Percentiles rank a stretch among this genome's conserved stretches.
Conservation (phyloP, 2,797 vertebrate genomes). For the Pyrocephalus nanus region DNA sequence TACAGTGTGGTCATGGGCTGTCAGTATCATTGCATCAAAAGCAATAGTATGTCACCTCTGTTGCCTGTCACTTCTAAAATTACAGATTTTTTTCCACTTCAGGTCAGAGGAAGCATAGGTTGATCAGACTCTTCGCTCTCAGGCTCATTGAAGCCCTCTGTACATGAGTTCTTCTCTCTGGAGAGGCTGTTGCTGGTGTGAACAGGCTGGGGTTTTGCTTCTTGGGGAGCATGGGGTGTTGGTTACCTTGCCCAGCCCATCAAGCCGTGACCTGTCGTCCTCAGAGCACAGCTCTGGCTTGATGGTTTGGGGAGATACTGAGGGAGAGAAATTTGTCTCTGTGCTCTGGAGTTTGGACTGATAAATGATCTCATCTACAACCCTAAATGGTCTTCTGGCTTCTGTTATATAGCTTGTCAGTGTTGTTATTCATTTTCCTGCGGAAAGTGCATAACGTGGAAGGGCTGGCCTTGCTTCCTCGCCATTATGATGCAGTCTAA, state of each 20-base stretch:
- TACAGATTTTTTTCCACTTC: background rate
- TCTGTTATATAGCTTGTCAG: slow-evolving; percentile 54
- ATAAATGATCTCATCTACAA: slow-evolving; percentile 67
- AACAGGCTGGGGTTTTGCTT: background rate
- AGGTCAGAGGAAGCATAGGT: background rate
- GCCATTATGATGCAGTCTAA: background rate
- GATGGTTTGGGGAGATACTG: background rate
- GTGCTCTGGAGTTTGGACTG: background rate
- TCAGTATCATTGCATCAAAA: background rate
- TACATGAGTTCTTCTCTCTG: background rate
- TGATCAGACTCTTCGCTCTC: background rate
- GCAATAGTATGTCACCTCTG: rapidly evolving
- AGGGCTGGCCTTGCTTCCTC: slow-evolving; percentile 16
- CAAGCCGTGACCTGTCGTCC: background rate
- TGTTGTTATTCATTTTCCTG: background rate
- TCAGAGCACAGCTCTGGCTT: background rate
- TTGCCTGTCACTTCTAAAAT: background rate
- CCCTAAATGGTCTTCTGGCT: slow-evolving; percentile 48
- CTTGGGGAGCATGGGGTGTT: background rate
- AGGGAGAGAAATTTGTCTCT: slow-evolving; percentile 9
- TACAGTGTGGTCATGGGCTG: rapidly evolving
- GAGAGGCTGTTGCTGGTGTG: background rate
- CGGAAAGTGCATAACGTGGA: background rate
- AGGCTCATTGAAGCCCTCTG: background rate
- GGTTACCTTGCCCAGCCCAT: background rate